phyloP scores from a whole-genome alignment of 2,888 invertebrate species.

The Dicycla oo region DNA sequence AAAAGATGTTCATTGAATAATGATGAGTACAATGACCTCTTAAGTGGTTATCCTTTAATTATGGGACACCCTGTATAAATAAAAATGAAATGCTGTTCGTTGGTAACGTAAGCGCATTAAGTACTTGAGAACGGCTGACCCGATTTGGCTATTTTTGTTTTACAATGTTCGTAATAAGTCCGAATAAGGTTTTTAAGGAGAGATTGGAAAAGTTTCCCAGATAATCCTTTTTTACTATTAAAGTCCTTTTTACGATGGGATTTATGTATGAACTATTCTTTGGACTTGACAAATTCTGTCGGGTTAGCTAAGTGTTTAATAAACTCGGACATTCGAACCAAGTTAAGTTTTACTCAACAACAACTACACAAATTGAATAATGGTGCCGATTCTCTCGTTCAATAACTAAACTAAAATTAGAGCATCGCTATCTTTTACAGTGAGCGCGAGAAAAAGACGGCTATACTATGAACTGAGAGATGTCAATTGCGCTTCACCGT shows the following conservation, averaged over 20 bases:
- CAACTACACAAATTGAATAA: too few relatives aligned
- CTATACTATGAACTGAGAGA: too few relatives aligned
- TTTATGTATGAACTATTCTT: not conserved
- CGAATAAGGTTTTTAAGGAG: not conserved
- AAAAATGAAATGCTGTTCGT: not conserved
- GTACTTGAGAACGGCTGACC: not conserved
- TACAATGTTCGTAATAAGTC: not conserved
- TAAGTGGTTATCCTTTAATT: too few relatives aligned
- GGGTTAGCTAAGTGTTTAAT: not conserved
- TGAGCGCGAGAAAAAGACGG: too few relatives aligned
- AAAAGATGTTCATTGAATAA: too few relatives aligned
- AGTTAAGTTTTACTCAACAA: conserved; percentile 12
- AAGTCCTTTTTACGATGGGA: not conserved
- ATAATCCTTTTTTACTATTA: not conserved
- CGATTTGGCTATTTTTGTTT: not conserved
- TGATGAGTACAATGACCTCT: too few relatives aligned
- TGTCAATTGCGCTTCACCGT: too few relatives aligned
- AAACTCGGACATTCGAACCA: conserved; percentile 20
- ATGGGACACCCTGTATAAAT: too few relatives aligned
- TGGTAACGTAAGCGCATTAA: not conserved
- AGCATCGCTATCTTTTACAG: too few relatives aligned
- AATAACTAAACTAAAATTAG: too few relatives aligned
- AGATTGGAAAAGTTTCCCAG: not conserved
- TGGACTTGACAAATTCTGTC: not conserved
- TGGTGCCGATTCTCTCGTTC: too few relatives aligned